A percentile compares a stretch with the other conserved stretches of the same genome.
Conservation (phyloP, 2,113 vertebrate genomes). For the Catharus bicknelli region DNA sequence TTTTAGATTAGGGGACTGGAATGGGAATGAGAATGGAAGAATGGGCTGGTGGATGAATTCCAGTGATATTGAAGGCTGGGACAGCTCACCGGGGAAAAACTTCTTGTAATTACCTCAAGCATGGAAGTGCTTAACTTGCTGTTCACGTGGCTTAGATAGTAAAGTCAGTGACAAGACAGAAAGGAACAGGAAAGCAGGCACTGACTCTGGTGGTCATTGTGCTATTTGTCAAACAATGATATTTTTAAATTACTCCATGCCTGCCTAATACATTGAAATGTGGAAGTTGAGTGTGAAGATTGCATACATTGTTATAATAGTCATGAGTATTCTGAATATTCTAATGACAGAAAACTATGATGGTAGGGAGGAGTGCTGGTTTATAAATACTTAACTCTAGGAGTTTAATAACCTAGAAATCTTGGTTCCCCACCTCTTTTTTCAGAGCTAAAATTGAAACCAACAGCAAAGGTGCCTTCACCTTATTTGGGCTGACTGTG, state of each 20-base stretch:
- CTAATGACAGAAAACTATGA: background rate
- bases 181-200: background rate
- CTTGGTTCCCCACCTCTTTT: background rate
- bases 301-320: background rate
- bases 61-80: background rate
- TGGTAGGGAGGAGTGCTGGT: background rate
- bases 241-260: background rate
- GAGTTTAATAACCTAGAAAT: background rate
- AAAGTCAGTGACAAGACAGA: background rate
- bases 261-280: background rate
- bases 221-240: background rate
- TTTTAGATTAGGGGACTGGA: background rate
- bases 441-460: conserved; percentile 14
- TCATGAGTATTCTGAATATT: background rate
- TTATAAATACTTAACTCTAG: background rate
- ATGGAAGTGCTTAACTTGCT: background rate
- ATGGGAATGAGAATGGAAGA: background rate
- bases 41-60: background rate
- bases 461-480: background rate
- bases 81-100: background rate
- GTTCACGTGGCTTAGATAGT: background rate
- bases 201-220: background rate
- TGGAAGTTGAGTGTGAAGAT: background rate
- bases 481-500: conserved; percentile 1
- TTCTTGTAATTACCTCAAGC: background rate